Evolutionary conservation across 2,797 vertebrate genomes (phyloP), one percentile per base, ranked within the genome.

Genomic region (Aulostomus chinensis): DNA sequence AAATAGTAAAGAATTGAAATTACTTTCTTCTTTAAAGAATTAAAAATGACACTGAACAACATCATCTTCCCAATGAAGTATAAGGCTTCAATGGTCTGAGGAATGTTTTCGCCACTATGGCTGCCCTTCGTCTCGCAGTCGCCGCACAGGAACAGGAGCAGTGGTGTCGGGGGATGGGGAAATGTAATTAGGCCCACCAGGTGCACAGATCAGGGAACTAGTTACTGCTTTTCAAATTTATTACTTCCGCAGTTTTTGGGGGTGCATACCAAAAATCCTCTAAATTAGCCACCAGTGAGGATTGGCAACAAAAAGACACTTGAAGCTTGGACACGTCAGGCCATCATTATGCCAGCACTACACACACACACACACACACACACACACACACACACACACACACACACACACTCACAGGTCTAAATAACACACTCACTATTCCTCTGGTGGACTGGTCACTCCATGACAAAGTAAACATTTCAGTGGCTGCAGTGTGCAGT

Each of bases 111-210:
- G n/a, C n/a, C n/a, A n/a, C n/a, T n/a, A n/a, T n/a, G n/a, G n/a
- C n/a, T n/a, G n/a, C n/a, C n/a, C n/a, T 4, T 24, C 22, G n/a
- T 36, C 57, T 33, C 22, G 15, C 57, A 51, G 25, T 42, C 59
- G 39, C 30, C 33, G 9, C 54, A 72, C 50, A 81, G 58, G 74
- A 83, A 83, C 80, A 76, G 70, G 63, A 72, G 77, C 72, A 26
- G 38, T 29, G 56, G 61, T 80, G 78, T 81, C 36, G 47, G 79
- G 59, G 60, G 66, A 58, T 83, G 84, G 89, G 73, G 75, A 74
- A 64, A 92, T 93, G 93, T 93, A 96, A 98, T 98, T 98, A 98
- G 93, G 88, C 86, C 3, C 48, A 91, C 95, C 96, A 99, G 96
- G 95, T 97, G 95, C 94, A 92, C 90, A 88, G 83, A 86, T 90